A percentile compares a stretch with the other conserved stretches of the same genome.
Conservation (phyloP, 2,797 vertebrate species). For the Mus caroli region DNA sequence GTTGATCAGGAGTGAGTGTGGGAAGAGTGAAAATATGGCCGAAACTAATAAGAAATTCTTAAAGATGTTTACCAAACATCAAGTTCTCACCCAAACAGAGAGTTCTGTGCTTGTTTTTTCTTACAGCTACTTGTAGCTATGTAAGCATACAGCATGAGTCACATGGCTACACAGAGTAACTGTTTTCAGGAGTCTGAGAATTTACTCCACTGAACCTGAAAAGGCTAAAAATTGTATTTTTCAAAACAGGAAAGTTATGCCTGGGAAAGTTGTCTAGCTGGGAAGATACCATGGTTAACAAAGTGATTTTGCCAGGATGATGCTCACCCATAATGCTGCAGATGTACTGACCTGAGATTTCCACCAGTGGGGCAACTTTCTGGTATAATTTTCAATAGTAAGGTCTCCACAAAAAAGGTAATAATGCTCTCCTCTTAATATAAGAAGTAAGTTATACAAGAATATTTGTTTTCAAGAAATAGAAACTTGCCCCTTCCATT, state of each 20-base stretch:
- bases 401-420: neutral
- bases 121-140: neutral
- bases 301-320: neutral
- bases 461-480: neutral
- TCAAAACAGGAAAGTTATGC: neutral
- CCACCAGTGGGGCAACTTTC: neutral
- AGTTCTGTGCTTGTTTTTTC: neutral
- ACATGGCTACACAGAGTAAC: neutral
- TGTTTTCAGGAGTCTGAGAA: neutral
- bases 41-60: neutral
- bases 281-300: too few species aligned
- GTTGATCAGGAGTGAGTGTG: too few species aligned
- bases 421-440: neutral
- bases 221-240: neutral
- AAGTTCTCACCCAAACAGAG: neutral
- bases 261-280: too few species aligned
- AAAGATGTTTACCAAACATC: neutral
- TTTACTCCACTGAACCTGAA: neutral
- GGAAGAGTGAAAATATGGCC: neutral
- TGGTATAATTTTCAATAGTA: neutral
- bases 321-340: neutral
- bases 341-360: neutral
- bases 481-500: neutral
- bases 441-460: neutral
- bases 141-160: neutral